A percentile compares a stretch with the other conserved stretches of the same genome.
These are phyloP conservation scores for Lontra canadensis DNA, from an alignment of 2,113 vertebrate genomes.

Conservation along the genomic window DNA sequence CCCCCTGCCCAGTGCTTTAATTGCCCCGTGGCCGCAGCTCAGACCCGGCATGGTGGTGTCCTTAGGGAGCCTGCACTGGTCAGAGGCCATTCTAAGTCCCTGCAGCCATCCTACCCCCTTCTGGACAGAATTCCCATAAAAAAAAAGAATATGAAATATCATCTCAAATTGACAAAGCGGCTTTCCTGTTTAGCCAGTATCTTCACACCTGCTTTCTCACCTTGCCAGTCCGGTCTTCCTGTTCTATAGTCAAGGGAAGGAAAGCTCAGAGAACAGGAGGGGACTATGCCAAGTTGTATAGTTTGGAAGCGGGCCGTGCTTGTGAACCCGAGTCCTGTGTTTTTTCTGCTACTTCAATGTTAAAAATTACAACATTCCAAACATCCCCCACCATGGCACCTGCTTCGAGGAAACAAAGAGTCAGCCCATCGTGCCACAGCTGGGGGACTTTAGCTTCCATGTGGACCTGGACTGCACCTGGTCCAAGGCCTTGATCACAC, in stretches of 20 bases:
- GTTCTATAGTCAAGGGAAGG: not conserved
- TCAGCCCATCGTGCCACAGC: not conserved
- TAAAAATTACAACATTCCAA: too few species aligned
- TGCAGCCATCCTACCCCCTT: not conserved
- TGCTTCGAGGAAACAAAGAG: not conserved
- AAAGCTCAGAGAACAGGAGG: not conserved
- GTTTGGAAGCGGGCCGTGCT: not conserved
- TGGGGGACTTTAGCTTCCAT: not conserved
- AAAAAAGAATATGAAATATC: not conserved
- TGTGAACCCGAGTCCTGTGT: not conserved
- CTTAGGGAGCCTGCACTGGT: not conserved
- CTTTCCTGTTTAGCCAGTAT: not conserved
- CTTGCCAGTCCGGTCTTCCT: not conserved
- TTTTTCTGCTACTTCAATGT: not conserved
- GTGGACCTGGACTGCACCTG: not conserved
- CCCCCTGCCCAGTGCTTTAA: not conserved
- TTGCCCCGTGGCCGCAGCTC: not conserved
- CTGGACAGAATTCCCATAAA: not conserved
- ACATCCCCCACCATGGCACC: not conserved
- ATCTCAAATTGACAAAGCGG: not conserved
- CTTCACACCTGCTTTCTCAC: not conserved
- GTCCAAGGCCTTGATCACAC: not conserved
- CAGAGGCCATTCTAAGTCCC: too few species aligned
- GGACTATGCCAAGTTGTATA: rapidly evolving
- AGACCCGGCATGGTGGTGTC: not conserved